These are phyloP conservation scores for Zaprionus lachaisei DNA, from an alignment of 1,140 invertebrate species.

Conservation along the genomic window DNA sequence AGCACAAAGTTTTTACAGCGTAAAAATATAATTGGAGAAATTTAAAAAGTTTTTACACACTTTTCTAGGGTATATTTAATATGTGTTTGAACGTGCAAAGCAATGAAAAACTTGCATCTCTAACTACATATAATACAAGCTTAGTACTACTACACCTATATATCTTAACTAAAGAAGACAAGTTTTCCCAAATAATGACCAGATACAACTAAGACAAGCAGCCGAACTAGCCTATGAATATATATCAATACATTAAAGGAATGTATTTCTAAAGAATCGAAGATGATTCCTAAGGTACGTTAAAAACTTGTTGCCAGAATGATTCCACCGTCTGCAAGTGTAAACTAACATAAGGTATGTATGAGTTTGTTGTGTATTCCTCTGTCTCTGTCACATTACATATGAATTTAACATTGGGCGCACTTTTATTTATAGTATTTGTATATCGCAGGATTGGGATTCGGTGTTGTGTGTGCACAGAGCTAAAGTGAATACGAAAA, in stretches of 20 bases:
- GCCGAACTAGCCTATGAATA: too few species aligned
- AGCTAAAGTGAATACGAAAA: slow-evolving; percentile 81
- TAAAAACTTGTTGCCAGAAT: too few species aligned
- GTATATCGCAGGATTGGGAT: slow-evolving; percentile 40
- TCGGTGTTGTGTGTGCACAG: slow-evolving; percentile 37
- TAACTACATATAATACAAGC: background rate
- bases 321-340: too few species aligned
- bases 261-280: too few species aligned
- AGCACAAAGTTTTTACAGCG: slow-evolving; percentile 73
- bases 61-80: slow-evolving; percentile 9
- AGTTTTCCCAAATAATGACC: too few species aligned
- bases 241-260: too few species aligned
- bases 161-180: too few species aligned
- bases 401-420: slow-evolving; percentile 67
- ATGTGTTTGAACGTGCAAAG: background rate
- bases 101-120: background rate
- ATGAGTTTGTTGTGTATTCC: background rate
- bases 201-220: too few species aligned
- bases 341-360: background rate
- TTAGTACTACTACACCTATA: background rate
- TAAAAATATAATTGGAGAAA: slow-evolving; percentile 82
- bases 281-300: too few species aligned
- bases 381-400: slow-evolving; percentile 37
- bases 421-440: slow-evolving; percentile 65
- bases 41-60: slow-evolving; percentile 66